phyloP scores from a whole-genome alignment of 37 sponge, comb jelly and placozoan species.

The Aplysina aerophoba region DNA sequence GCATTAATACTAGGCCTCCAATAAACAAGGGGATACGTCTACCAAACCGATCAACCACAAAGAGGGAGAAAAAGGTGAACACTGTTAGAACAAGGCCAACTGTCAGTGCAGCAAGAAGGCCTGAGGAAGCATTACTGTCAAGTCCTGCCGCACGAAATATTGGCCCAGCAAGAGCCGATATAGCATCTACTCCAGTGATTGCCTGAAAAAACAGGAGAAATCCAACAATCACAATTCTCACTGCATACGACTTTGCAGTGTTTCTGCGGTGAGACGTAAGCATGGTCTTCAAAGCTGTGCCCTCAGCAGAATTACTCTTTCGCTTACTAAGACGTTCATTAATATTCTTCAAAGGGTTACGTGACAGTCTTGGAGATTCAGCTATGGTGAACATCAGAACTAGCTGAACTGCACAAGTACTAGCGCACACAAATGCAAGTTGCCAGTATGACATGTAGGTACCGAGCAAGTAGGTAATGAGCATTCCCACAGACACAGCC shows the following conservation, averaged over 20 bases:
- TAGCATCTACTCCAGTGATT: conserved; percentile 45
- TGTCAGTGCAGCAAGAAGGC: conserved; percentile 32
- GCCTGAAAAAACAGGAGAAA: conserved; percentile 61
- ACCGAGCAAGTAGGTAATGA: conserved; percentile 58
- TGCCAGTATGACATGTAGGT: conserved; percentile 39
- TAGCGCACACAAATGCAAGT: conserved; percentile 53
- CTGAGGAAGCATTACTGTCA: not conserved
- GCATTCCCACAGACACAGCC: conserved; percentile 64
- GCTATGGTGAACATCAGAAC: conserved; percentile 55
- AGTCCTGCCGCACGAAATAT: conserved; percentile 25
- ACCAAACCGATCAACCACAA: conserved; percentile 76
- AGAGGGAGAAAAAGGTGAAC: conserved; percentile 54
- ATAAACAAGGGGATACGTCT: conserved; percentile 56
- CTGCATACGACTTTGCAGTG: too few relatives aligned
- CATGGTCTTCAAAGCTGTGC: too few relatives aligned
- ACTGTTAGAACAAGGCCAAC: conserved; percentile 57
- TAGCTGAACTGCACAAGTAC: conserved; percentile 45
- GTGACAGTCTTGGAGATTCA: conserved; percentile 79
- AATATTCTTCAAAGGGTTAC: conserved; percentile 13
- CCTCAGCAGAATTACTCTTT: too few relatives aligned
- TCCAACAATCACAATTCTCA: too few relatives aligned
- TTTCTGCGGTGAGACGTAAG: too few relatives aligned
- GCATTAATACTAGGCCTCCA: conserved; percentile 43
- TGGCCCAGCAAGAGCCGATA: conserved; percentile 35
- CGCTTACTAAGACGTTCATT: too few relatives aligned